These are phyloP conservation scores for Oxyura jamaicensis DNA, from an alignment of 2,113 vertebrate genomes.

Conservation along the genomic window DNA sequence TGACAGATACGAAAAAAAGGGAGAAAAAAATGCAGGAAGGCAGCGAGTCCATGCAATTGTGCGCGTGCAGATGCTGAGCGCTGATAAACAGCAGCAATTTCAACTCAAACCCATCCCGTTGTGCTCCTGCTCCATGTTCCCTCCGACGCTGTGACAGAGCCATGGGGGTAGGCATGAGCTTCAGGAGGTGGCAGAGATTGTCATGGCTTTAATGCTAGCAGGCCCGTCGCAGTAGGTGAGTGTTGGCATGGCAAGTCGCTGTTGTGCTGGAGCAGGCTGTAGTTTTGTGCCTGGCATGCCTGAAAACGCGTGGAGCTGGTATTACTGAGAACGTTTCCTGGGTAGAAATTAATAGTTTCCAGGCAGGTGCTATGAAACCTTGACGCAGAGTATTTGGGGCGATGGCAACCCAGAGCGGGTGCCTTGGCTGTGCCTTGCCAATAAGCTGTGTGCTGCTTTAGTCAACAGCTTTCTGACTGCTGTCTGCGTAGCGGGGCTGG, in stretches of 20 bases:
- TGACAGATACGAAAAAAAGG: constrained; percentile 10
- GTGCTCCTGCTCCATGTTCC: background rate
- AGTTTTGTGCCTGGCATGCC: background rate
- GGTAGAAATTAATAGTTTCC: background rate
- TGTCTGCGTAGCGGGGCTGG: background rate
- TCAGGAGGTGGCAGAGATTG: background rate
- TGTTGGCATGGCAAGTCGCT: background rate
- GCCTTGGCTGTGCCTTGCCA: background rate
- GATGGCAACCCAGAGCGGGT: background rate
- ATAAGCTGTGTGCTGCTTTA: background rate
- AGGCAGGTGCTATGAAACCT: background rate
- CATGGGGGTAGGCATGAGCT: background rate
- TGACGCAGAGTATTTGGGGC: background rate
- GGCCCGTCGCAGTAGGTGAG: background rate
- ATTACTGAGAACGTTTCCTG: background rate
- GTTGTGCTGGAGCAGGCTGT: background rate
- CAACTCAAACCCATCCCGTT: rapidly evolving
- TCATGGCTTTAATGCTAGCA: background rate
- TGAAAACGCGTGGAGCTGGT: background rate
- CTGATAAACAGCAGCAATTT: background rate
- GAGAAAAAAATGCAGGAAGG: background rate
- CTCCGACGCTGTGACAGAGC: background rate
- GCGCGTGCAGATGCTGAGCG: background rate
- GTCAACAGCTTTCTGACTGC: background rate
- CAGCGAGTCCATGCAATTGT: background rate